Conservation (phyloP, 2,888 invertebrate species). For the Stramonita haemastoma region DNA sequence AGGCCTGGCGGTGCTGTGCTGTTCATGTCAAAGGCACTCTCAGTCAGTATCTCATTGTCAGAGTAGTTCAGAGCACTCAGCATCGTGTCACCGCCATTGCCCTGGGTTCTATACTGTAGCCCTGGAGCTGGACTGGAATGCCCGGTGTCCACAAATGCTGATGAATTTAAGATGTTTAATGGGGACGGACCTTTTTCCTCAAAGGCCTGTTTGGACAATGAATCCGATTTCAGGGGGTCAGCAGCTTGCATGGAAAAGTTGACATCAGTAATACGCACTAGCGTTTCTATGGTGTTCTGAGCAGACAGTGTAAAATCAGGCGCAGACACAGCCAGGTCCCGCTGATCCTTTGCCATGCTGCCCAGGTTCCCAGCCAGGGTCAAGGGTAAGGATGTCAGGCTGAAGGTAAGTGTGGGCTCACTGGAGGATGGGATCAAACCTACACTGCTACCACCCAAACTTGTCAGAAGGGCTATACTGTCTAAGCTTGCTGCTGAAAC, state of each 20-base stretch:
- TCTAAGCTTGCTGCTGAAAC: constrained; percentile 29
- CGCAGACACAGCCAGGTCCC: constrained; percentile 26
- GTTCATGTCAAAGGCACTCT: constrained; percentile 74
- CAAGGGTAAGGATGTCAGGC: constrained; percentile 33
- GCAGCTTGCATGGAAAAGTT: constrained; percentile 27
- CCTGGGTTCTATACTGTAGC: constrained; percentile 68
- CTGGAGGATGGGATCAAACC: constrained; percentile 30
- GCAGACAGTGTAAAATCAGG: constrained; percentile 18
- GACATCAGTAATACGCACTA: constrained; percentile 35
- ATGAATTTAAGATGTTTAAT: constrained; percentile 50
- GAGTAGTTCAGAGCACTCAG: constrained; percentile 77
- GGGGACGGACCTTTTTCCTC: constrained; percentile 49
- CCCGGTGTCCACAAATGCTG: constrained; percentile 55
- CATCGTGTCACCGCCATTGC: constrained; percentile 75
- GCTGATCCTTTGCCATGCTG: constrained; percentile 41
- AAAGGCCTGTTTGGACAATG: constrained; percentile 20
- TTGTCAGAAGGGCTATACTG: constrained; percentile 28
- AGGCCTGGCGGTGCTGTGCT: constrained; percentile 59
- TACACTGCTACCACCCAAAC: constrained; percentile 21
- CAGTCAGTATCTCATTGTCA: constrained; percentile 75
- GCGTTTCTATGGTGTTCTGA: constrained; percentile 35
- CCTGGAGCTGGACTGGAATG: constrained; percentile 70
- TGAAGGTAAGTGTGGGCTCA: constrained; percentile 37
- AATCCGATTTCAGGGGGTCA: constrained; percentile 33
- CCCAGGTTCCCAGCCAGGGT: constrained; percentile 28